phyloP scores from a whole-genome alignment of 2,888 invertebrate species.

The Ennomos fuscantarius region DNA sequence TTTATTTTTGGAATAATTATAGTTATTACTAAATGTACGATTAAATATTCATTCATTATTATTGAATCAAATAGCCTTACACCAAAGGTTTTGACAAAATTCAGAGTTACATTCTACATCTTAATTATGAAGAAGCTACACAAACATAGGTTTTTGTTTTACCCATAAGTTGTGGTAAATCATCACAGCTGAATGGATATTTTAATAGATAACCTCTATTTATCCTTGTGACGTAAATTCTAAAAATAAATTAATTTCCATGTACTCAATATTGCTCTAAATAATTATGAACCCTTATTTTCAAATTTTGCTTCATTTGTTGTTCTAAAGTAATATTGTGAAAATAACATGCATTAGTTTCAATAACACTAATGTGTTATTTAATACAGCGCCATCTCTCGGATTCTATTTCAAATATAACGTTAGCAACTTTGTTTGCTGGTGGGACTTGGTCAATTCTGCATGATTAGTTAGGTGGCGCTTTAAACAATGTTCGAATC shows the following conservation, averaged over 20 bases:
- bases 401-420: constrained; percentile 27
- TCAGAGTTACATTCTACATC: too few species aligned
- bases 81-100: too few species aligned
- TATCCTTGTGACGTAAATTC: constrained; percentile 5
- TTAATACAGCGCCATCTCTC: constrained; percentile 47
- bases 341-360: background rate
- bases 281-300: too few species aligned
- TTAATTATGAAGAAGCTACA: background rate
- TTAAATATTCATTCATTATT: background rate
- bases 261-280: too few species aligned
- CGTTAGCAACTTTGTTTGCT: constrained; percentile 20
- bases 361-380: constrained; percentile 12
- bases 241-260: constrained; percentile 3
- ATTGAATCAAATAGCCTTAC: too few species aligned
- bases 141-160: background rate
- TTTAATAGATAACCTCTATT: constrained; percentile 8
- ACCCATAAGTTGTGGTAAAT: background rate
- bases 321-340: background rate
- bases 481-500: constrained; percentile 20
- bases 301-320: too few species aligned
- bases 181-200: constrained; percentile 2
- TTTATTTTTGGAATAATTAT: too few species aligned
- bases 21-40: background rate
- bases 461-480: constrained; percentile 32
- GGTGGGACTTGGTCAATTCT: constrained; percentile 29